Evolutionary conservation across 2,113 vertebrate genomes (phyloP).

Genomic region (Calcarius ornatus): DNA sequence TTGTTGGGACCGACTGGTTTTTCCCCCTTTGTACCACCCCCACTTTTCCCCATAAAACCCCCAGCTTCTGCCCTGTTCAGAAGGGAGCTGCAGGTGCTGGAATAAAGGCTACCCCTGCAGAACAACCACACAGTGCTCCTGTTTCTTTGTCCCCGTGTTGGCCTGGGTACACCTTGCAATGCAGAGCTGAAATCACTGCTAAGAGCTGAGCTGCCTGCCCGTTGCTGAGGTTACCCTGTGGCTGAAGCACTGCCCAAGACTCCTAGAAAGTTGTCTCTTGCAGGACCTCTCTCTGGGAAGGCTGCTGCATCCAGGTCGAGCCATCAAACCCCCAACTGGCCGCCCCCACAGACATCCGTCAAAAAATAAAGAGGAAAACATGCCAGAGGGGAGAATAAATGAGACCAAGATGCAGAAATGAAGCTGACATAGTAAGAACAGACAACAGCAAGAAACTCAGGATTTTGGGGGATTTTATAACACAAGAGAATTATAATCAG

Average conservation of each 20-base stretch:
- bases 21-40: neutral
- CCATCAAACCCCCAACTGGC: too few relatives aligned
- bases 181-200: too few relatives aligned
- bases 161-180: too few relatives aligned
- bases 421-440: neutral
- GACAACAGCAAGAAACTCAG: neutral
- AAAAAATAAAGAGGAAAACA: neutral
- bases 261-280: too few relatives aligned
- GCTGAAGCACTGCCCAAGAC: too few relatives aligned
- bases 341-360: neutral
- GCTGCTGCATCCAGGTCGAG: too few relatives aligned
- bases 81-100: neutral
- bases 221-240: too few relatives aligned
- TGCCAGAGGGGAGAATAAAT: neutral
- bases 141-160: too few relatives aligned
- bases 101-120: too few relatives aligned
- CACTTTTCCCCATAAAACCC: neutral
- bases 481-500: neutral
- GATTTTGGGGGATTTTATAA: neutral
- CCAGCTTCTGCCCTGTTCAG: neutral
- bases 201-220: too few relatives aligned
- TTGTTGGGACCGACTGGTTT: neutral
- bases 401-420: neutral
- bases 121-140: too few relatives aligned
- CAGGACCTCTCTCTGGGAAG: too few relatives aligned